These are phyloP conservation scores for Acyrthosiphon pisum DNA, from an alignment of 1,140 invertebrate species.

Conservation along the genomic window DNA sequence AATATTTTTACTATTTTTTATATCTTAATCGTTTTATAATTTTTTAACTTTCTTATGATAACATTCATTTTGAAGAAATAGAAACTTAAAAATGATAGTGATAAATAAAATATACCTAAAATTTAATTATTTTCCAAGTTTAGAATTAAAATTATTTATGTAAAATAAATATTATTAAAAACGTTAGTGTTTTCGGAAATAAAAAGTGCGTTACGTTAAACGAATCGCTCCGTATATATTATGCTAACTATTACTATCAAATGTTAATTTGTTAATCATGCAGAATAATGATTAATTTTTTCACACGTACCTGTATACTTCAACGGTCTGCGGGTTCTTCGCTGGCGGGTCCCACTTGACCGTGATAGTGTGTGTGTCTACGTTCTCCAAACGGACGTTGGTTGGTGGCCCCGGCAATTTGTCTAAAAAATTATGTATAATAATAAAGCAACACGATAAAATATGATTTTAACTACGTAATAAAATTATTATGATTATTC, in stretches of 20 bases:
- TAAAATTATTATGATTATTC: neutral
- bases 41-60: no score
- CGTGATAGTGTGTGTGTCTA: constrained; percentile 69
- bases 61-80: no score
- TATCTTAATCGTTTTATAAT: no score
- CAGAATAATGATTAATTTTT: neutral
- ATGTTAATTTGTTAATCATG: neutral
- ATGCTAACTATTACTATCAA: neutral
- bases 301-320: constrained; percentile 73
- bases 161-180: no score
- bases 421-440: constrained; percentile 61
- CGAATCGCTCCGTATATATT: neutral
- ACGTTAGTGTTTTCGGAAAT: no score
- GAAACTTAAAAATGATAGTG: no score
- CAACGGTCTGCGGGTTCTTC: constrained; percentile 83
- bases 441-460: neutral
- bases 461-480: neutral
- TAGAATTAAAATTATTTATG: no score
- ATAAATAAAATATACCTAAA: no score
- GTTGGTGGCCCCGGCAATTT: constrained; percentile 78
- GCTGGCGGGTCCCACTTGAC: constrained; percentile 78
- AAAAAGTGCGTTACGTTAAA: no score
- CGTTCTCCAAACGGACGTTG: constrained; percentile 71
- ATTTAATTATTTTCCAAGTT: no score
- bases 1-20: no score